Evolutionary conservation across 2,797 vertebrate species (phyloP).

Genomic region (Trachops cirrhosus): DNA sequence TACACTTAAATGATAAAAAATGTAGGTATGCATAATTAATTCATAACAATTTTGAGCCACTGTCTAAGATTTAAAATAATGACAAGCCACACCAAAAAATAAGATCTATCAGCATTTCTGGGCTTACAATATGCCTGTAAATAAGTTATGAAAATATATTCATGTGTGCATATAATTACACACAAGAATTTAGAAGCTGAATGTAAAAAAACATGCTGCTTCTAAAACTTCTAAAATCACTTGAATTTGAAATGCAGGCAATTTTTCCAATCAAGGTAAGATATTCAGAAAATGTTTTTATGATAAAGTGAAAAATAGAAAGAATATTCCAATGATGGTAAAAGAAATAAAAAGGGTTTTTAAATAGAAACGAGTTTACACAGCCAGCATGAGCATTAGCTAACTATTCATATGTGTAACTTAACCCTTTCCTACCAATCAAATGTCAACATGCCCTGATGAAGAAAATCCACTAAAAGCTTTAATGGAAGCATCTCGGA

Average conservation of each 20-base stretch:
- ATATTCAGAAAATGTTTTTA: conserved; percentile 36
- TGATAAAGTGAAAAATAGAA: not conserved
- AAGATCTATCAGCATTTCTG: not conserved
- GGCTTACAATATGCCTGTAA: not conserved
- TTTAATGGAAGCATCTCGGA: not conserved
- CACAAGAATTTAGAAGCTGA: not conserved
- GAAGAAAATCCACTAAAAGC: not conserved
- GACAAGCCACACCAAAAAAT: not conserved
- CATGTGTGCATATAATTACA: not conserved
- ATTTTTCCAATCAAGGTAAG: conserved; percentile 25
- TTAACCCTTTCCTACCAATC: not conserved
- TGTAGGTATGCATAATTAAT: not conserved
- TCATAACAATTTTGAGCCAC: not conserved
- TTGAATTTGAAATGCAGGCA: conserved; percentile 36
- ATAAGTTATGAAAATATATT: conserved; percentile 5
- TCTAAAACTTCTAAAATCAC: conserved; percentile 16
- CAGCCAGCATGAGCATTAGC: conserved; percentile 4
- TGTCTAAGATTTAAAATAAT: conserved; percentile 28
- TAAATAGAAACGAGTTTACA: not conserved
- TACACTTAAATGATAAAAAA: conserved; percentile 33
- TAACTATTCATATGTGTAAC: not conserved
- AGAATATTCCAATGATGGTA: not conserved
- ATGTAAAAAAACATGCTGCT: conserved; percentile 38
- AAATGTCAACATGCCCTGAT: not conserved
- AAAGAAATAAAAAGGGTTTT: not conserved